Evolutionary conservation across 2,888 invertebrate genomes (phyloP).

Genomic region (Digitonthophagus gazella): DNA sequence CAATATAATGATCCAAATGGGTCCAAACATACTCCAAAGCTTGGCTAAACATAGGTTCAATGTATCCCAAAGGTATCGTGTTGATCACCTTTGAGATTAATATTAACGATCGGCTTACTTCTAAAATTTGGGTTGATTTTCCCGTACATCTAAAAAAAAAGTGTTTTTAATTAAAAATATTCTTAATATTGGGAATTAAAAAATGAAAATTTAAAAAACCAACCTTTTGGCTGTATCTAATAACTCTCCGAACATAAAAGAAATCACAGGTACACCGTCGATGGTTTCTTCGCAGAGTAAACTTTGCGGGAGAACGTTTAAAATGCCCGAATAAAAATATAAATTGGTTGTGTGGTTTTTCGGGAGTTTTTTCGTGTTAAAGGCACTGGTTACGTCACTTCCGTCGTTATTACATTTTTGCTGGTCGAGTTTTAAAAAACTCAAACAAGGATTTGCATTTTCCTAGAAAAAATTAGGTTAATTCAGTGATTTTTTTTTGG

Average conservation of each 20-base stretch:
- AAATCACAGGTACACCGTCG: constrained; percentile 37
- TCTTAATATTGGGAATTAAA: constrained; percentile 20
- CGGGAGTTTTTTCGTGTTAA: constrained; percentile 17
- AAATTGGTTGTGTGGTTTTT: constrained; percentile 30
- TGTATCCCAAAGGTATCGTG: constrained; percentile 35
- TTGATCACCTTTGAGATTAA: constrained; percentile 39
- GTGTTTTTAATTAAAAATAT: too few species aligned
- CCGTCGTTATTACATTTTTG: constrained; percentile 29
- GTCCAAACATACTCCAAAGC: constrained; percentile 56
- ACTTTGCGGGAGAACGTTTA: constrained; percentile 36
- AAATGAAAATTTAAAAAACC: constrained; percentile 21
- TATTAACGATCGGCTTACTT: constrained; percentile 41
- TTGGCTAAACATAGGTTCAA: constrained; percentile 41
- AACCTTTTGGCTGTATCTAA: constrained; percentile 44
- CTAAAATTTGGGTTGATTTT: constrained; percentile 40
- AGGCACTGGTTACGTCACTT: neutral
- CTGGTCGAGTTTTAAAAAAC: constrained; percentile 32
- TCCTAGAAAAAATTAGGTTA: constrained; percentile 36
- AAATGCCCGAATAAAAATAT: constrained; percentile 40
- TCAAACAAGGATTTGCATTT: constrained; percentile 35
- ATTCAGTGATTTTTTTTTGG: too few species aligned
- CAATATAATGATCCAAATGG: constrained; percentile 64
- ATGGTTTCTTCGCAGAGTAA: constrained; percentile 33
- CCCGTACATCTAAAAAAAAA: constrained; percentile 38
- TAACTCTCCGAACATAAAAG: constrained; percentile 41